phyloP scores from a whole-genome alignment of 2,797 vertebrate species.

The Chanos chanos region DNA sequence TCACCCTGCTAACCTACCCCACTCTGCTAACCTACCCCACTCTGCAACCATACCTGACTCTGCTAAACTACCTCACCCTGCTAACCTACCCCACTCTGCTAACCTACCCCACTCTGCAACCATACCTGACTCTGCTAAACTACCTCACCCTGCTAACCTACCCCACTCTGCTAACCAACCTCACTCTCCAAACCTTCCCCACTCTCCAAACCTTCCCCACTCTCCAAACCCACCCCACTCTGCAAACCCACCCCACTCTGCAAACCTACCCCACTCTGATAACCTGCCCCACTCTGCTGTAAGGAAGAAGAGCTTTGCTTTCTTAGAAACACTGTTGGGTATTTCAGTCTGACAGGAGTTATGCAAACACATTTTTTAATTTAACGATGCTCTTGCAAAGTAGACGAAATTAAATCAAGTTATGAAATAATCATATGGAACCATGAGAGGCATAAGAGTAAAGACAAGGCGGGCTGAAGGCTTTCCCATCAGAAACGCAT shows the following conservation, averaged over 20 bases:
- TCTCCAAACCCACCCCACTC: not conserved
- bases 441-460: too few species aligned
- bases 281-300: not conserved
- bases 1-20: not conserved
- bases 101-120: too few species aligned
- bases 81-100: not conserved
- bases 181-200: too few species aligned
- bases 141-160: not conserved
- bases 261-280: too few species aligned
- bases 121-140: not conserved
- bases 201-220: too few species aligned
- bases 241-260: too few species aligned
- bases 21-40: not conserved
- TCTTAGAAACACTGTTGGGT: not conserved
- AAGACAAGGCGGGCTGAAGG: too few species aligned
- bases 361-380: not conserved
- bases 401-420: not conserved
- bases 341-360: not conserved
- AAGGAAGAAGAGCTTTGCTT: conserved; percentile 2
- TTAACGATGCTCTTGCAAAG: not conserved
- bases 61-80: too few species aligned
- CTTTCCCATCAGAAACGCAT: too few species aligned
- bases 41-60: too few species aligned
- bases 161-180: not conserved
- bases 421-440: not conserved